phyloP scores from a whole-genome alignment of 1,140 invertebrate genomes.

The Adelges cooleyi region DNA sequence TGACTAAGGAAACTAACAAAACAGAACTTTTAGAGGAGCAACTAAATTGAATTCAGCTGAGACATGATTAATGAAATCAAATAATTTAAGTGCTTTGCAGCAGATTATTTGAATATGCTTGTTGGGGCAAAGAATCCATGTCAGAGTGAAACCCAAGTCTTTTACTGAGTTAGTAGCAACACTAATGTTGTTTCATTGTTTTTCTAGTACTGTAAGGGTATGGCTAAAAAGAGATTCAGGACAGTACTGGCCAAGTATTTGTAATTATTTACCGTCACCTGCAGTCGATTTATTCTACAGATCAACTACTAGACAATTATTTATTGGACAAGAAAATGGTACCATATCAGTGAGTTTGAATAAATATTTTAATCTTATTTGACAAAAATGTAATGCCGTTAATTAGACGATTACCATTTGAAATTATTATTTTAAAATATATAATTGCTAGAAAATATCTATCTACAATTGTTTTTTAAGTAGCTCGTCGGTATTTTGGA shows the following conservation, averaged over 20 bases:
- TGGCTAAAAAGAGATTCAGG: constrained; percentile 97
- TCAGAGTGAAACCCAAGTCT: neutral
- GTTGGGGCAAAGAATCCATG: neutral
- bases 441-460: no score
- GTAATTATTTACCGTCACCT: constrained; percentile 85
- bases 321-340: constrained; percentile 94
- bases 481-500: no score
- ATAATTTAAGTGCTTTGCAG: neutral
- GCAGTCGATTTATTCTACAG: constrained; percentile 78
- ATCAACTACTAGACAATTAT: constrained; percentile 69
- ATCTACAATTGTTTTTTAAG: no score
- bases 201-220: constrained; percentile 80
- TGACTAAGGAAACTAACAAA: no score
- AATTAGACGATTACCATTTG: no score
- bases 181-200: no score
- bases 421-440: no score
- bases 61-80: no score
- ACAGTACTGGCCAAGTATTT: constrained; percentile 98
- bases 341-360: constrained; percentile 54
- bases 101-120: neutral
- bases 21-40: no score
- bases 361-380: constrained; percentile 5
- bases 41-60: no score
- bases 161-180: neutral
- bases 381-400: no score